Evolutionary conservation across 92 coral and sea anemone species (phyloP).

Genomic region (Desmophyllum pertusum): DNA sequence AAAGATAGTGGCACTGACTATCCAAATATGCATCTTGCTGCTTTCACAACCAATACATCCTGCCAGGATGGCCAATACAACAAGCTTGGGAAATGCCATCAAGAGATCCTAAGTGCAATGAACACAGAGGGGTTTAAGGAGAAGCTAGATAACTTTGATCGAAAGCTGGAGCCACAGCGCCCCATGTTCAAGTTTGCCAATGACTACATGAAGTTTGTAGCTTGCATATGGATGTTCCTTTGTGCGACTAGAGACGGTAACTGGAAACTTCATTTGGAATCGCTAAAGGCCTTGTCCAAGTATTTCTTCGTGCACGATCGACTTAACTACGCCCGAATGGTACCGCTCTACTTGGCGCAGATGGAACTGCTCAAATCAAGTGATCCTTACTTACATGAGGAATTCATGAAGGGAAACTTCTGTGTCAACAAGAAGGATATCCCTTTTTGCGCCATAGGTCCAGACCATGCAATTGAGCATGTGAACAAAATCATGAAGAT

Average conservation of each 20-base stretch:
- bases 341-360: constrained; percentile 65
- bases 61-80: constrained; percentile 35
- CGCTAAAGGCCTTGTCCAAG: too few species aligned
- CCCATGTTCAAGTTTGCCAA: constrained; percentile 43
- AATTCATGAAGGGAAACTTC: constrained; percentile 51
- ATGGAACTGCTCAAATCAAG: constrained; percentile 38
- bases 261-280: constrained; percentile 68
- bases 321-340: constrained; percentile 53
- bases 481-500: constrained; percentile 51
- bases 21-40: constrained; percentile 20
- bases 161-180: constrained; percentile 34
- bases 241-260: constrained; percentile 49
- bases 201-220: constrained; percentile 54
- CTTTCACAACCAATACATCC: constrained; percentile 13
- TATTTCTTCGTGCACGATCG: constrained; percentile 74
- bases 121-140: constrained; percentile 31
- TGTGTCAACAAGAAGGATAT: constrained; percentile 55
- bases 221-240: constrained; percentile 37
- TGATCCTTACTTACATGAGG: constrained; percentile 50
- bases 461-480: constrained; percentile 44
- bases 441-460: constrained; percentile 56
- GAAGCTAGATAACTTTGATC: constrained; percentile 40
- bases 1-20: constrained; percentile 39
- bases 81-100: constrained; percentile 22
- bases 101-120: constrained; percentile 31